A percentile compares a stretch with the other conserved stretches of the same genome.
These are phyloP conservation scores for Argyra leucocephala DNA, from an alignment of 2,888 invertebrate genomes.

Conservation along the genomic window DNA sequence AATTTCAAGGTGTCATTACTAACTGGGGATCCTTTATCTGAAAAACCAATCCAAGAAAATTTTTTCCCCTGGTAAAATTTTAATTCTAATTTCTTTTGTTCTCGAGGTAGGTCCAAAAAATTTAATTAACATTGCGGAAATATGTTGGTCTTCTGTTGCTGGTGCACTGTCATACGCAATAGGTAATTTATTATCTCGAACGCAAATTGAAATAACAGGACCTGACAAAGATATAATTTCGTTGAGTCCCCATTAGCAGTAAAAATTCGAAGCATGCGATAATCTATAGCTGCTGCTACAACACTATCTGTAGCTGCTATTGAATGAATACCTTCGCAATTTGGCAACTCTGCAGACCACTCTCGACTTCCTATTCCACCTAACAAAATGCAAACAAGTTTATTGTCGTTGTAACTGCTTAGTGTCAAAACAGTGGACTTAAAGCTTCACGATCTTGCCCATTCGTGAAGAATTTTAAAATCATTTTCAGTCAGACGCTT, in stretches of 20 bases:
- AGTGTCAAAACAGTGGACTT: conserved; percentile 70
- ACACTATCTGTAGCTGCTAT: conserved; percentile 59
- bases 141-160: conserved; percentile 48
- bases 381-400: conserved; percentile 65
- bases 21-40: conserved; percentile 71
- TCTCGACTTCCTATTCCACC: conserved; percentile 67
- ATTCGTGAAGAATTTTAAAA: too few species aligned
- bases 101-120: conserved; percentile 44
- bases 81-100: conserved; percentile 50
- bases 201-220: conserved; percentile 58
- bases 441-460: too few species aligned
- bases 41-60: conserved; percentile 68
- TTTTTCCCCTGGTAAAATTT: conserved; percentile 55
- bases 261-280: conserved; percentile 69
- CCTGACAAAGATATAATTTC: conserved; percentile 64
- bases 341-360: conserved; percentile 71
- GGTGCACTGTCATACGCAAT: conserved; percentile 57
- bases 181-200: conserved; percentile 51
- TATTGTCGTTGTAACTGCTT: conserved; percentile 60
- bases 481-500: too few species aligned
- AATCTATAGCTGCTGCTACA: conserved; percentile 68
- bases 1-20: conserved; percentile 67
- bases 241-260: conserved; percentile 77
- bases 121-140: conserved; percentile 48
- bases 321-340: conserved; percentile 66